Percentiles rank a stretch among this genome's conserved stretches.
Evolutionary conservation across 2,888 invertebrate species (phyloP).

Genomic region (Alcis repandata): DNA sequence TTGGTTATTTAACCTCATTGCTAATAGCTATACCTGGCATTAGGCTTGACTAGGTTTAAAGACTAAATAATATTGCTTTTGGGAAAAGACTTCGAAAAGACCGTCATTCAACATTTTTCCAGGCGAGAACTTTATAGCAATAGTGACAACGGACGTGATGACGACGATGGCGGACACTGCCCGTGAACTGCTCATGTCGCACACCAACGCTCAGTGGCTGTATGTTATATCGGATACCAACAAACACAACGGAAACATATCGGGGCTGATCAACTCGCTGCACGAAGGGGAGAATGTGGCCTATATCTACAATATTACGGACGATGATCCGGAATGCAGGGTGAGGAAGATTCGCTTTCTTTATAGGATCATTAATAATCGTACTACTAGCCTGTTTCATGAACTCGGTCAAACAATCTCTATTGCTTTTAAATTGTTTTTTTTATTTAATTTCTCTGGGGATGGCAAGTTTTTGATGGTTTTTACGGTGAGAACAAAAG

Average conservation of each 20-base stretch:
- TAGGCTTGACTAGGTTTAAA: no score
- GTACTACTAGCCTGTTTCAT: no score
- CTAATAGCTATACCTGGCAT: no score
- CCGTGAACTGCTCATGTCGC: slow-evolving; percentile 88
- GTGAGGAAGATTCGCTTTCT: slow-evolving; percentile 63
- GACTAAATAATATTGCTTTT: no score
- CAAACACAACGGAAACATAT: slow-evolving; percentile 79
- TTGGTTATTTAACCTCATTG: no score
- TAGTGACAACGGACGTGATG: slow-evolving; percentile 88
- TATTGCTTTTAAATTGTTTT: no score
- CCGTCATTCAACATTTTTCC: slow-evolving; percentile 29
- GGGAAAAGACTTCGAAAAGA: no score
- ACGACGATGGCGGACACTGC: slow-evolving; percentile 90
- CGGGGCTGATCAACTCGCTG: slow-evolving; percentile 85
- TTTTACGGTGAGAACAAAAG: no score
- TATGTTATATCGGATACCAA: slow-evolving; percentile 90
- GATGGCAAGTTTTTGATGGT: no score
- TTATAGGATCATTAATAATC: no score
- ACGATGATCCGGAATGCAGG: slow-evolving; percentile 80
- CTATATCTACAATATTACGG: slow-evolving; percentile 90
- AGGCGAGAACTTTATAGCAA: slow-evolving; percentile 88
- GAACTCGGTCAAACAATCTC: no score
- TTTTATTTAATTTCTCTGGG: no score
- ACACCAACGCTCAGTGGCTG: slow-evolving; percentile 93
- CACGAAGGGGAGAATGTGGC: slow-evolving; percentile 94